These are phyloP conservation scores for Myotis davidii DNA, from an alignment of 2,113 vertebrate species.

Conservation along the genomic window DNA sequence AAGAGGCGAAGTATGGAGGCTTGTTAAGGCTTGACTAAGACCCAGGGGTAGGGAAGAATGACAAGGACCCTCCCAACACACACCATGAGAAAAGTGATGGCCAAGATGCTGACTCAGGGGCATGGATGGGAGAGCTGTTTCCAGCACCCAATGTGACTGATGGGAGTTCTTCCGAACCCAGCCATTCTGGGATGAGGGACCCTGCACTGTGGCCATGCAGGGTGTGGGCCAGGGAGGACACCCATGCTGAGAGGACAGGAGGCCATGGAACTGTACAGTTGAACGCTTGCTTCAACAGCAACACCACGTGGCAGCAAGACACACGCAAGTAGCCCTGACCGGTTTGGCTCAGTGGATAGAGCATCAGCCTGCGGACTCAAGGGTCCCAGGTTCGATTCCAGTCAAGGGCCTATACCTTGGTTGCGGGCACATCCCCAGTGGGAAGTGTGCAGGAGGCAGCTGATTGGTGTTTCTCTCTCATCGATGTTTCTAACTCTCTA, in stretches of 20 bases:
- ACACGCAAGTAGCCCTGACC: not conserved
- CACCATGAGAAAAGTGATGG: too few species aligned
- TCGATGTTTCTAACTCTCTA: too few species aligned
- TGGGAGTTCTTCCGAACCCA: not conserved
- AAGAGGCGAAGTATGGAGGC: not conserved
- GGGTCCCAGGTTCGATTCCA: too few species aligned
- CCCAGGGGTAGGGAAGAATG: not conserved
- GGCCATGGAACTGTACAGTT: not conserved
- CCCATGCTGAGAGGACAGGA: not conserved
- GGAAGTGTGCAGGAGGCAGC: too few species aligned
- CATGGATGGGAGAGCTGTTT: not conserved
- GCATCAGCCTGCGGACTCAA: too few species aligned
- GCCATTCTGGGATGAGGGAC: not conserved
- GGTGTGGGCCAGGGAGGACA: not conserved
- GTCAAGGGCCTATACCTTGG: too few species aligned
- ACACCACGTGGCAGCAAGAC: not conserved
- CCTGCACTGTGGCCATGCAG: rapidly evolving
- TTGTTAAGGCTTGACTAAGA: not conserved
- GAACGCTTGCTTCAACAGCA: not conserved
- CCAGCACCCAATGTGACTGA: not conserved
- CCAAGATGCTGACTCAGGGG: not conserved
- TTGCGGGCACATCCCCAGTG: too few species aligned
- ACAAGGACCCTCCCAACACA: not conserved
- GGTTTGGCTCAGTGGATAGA: too few species aligned
- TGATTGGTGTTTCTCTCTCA: too few species aligned